A percentile compares a stretch with the other conserved stretches of the same genome.
Conservation (phyloP, 2,888 invertebrate genomes). For the Drosophila affinis region DNA sequence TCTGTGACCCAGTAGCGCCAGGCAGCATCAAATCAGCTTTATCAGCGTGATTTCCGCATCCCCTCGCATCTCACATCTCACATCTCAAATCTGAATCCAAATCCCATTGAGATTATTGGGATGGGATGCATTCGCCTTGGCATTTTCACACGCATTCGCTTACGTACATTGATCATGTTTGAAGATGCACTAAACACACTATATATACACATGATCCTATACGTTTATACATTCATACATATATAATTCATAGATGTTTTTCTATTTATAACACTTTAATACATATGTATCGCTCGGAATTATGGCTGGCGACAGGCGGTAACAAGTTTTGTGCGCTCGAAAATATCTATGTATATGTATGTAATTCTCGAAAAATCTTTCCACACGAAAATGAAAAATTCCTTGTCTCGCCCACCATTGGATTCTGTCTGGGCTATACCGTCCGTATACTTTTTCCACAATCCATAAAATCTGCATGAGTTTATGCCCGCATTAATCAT, state of each 20-base stretch:
- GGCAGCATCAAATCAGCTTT: slow-evolving; percentile 44
- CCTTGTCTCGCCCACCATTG: slow-evolving; percentile 20
- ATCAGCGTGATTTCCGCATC: slow-evolving; percentile 58
- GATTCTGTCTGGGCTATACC: neutral
- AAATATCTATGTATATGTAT: slow-evolving; percentile 23
- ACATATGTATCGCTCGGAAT: slow-evolving; percentile 37
- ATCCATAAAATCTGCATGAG: slow-evolving; percentile 44
- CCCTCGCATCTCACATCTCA: neutral
- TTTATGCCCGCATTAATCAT: slow-evolving; percentile 68
- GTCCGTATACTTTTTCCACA: neutral
- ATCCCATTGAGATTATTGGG: slow-evolving; percentile 19
- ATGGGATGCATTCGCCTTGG: slow-evolving; percentile 28
- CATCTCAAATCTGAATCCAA: neutral
- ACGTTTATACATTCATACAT: slow-evolving; percentile 2
- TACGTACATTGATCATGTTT: slow-evolving; percentile 39
- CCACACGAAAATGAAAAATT: slow-evolving; percentile 45
- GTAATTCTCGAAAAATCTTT: slow-evolving; percentile 56
- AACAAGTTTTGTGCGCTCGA: slow-evolving; percentile 59
- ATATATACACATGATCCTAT: slow-evolving; percentile 24
- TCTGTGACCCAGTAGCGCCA: slow-evolving; percentile 37
- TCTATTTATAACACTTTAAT: slow-evolving; percentile 31
- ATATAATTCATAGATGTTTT: slow-evolving; percentile 26
- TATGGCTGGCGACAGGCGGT: slow-evolving; percentile 72
- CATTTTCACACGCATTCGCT: slow-evolving; percentile 45
- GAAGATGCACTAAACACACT: slow-evolving; percentile 47